Evolutionary conservation across 2,888 invertebrate genomes (phyloP).

Genomic region (Ariolimax columbianus): DNA sequence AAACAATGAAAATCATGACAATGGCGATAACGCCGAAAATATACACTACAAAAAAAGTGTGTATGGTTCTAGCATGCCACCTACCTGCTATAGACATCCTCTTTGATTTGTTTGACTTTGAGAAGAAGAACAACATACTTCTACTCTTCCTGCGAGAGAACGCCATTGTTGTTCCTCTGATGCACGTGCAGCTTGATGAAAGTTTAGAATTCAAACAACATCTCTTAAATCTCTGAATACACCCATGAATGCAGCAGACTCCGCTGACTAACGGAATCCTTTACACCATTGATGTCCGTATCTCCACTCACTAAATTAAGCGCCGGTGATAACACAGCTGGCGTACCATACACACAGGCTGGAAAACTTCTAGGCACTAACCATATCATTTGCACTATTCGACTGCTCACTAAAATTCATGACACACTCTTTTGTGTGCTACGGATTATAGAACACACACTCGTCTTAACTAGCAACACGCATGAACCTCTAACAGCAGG

Average conservation of each 20-base stretch:
- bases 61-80: neutral
- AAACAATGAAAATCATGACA: too few species aligned
- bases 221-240: neutral
- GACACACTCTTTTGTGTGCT: neutral
- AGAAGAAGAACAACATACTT: constrained; percentile 47
- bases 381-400: too few species aligned
- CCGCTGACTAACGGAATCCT: neutral
- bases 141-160: constrained; percentile 45
- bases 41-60: neutral
- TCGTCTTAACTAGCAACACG: neutral
- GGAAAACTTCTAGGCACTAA: neutral
- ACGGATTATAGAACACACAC: neutral
- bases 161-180: constrained; percentile 5
- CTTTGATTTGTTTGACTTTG: constrained; percentile 30
- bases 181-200: neutral
- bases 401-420: neutral
- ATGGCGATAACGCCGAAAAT: neutral
- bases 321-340: neutral
- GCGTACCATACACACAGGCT: neutral
- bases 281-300: too few species aligned
- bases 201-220: neutral
- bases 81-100: constrained; percentile 32
- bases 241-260: neutral
- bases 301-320: too few species aligned
- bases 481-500: neutral